These are phyloP conservation scores for Lacerta viridis DNA, from an alignment of 2,797 vertebrate genomes.

Conservation along the genomic window DNA sequence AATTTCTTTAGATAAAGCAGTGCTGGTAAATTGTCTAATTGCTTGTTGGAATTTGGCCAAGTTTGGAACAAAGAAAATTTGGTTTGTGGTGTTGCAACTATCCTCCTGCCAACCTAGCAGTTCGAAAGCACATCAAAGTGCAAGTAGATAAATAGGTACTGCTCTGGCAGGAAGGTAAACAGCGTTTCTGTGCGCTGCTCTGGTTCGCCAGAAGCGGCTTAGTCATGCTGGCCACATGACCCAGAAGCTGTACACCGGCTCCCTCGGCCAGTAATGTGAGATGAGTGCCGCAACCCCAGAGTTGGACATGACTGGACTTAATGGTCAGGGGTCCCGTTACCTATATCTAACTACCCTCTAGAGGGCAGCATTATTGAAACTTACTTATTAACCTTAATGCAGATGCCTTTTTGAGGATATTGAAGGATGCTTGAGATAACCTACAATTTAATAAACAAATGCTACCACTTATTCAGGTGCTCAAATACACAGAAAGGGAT, in stretches of 20 bases:
- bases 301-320: too few relatives aligned
- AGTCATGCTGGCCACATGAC: too few relatives aligned
- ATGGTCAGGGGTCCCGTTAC: too few relatives aligned
- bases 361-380: slow-evolving; percentile 51
- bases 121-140: too few relatives aligned
- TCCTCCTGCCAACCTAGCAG: slow-evolving; percentile 20
- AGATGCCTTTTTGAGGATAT: background rate
- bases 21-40: background rate
- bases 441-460: background rate
- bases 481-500: background rate
- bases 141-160: too few relatives aligned
- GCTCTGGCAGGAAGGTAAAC: too few relatives aligned
- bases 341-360: slow-evolving; percentile 32
- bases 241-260: too few relatives aligned
- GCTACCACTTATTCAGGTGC: background rate
- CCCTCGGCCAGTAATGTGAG: too few relatives aligned
- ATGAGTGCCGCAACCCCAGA: too few relatives aligned
- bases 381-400: background rate
- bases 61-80: background rate
- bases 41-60: background rate
- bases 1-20: background rate
- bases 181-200: too few relatives aligned
- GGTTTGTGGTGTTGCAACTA: background rate
- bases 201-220: too few relatives aligned
- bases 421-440: background rate